These are phyloP conservation scores for Oryzias melastigma DNA, from an alignment of 2,113 vertebrate genomes.

Conservation along the genomic window DNA sequence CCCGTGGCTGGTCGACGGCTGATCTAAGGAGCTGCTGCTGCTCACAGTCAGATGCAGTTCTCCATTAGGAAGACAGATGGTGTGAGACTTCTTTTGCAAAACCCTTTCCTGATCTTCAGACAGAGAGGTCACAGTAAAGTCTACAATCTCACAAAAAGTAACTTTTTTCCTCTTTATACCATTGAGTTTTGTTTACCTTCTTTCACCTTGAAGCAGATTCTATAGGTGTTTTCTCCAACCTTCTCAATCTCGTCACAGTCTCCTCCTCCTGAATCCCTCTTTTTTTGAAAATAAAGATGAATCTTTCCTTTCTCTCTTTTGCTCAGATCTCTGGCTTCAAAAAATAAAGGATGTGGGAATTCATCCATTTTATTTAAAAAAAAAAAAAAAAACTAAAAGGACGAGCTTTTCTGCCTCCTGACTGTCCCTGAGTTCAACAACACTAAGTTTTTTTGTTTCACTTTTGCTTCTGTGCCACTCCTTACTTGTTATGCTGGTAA, in stretches of 20 bases:
- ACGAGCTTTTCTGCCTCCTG: neutral
- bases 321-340: slow-evolving; percentile 44
- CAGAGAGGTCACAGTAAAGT: neutral
- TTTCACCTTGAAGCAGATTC: slow-evolving; percentile 46
- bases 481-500: neutral
- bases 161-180: neutral
- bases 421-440: too few relatives aligned
- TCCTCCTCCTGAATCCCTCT: slow-evolving; percentile 57
- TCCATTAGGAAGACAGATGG: slow-evolving; percentile 13
- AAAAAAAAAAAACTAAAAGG: neutral
- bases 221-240: slow-evolving; percentile 29
- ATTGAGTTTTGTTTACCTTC: slow-evolving; percentile 31
- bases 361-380: slow-evolving; percentile 35
- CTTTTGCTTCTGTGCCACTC: slow-evolving; percentile 2
- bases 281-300: slow-evolving; percentile 51
- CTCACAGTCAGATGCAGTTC: slow-evolving; percentile 17
- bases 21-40: neutral
- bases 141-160: neutral
- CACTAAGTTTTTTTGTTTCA: neutral
- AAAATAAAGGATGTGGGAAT: slow-evolving; percentile 43
- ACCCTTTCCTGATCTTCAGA: slow-evolving; percentile 58
- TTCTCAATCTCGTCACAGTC: slow-evolving; percentile 47
- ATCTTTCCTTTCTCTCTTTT: slow-evolving; percentile 37
- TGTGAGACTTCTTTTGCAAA: slow-evolving; percentile 41
- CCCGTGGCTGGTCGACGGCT: neutral